These are phyloP conservation scores for Amphimedon queenslandica DNA, from an alignment of 37 sponge, comb jelly and placozoan species.

Conservation along the genomic window DNA sequence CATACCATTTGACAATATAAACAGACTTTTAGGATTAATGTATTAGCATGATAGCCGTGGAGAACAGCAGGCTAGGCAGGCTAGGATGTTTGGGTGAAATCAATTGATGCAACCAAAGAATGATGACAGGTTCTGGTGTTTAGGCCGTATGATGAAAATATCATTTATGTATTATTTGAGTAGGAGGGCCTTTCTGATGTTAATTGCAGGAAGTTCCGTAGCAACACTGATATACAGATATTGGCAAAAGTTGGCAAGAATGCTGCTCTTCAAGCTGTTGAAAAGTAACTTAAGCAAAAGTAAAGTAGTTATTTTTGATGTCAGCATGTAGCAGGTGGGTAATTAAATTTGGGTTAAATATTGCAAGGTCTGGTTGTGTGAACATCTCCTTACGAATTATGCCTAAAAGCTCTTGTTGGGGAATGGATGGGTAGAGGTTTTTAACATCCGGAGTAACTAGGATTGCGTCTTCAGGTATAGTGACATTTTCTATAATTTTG, in stretches of 20 bases:
- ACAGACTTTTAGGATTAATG: too few relatives aligned
- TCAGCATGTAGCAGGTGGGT: slow-evolving; percentile 6
- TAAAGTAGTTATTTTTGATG: too few relatives aligned
- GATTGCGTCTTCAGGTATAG: not conserved
- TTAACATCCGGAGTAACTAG: not conserved
- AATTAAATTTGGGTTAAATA: not conserved
- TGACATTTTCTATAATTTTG: not conserved
- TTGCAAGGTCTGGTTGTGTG: not conserved
- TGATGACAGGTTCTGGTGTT: not conserved
- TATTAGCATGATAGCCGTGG: too few relatives aligned
- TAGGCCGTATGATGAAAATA: slow-evolving; percentile 35
- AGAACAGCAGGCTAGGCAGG: too few relatives aligned
- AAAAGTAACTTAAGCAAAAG: too few relatives aligned
- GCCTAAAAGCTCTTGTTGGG: not conserved
- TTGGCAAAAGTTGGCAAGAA: too few relatives aligned
- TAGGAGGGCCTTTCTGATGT: slow-evolving; percentile 10
- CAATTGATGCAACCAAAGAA: not conserved
- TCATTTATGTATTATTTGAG: slow-evolving; percentile 35
- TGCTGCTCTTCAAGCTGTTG: too few relatives aligned
- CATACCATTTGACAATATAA: too few relatives aligned
- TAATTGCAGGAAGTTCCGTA: not conserved
- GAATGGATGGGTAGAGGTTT: not conserved
- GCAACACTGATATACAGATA: slow-evolving; percentile 10
- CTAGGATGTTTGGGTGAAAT: slow-evolving; percentile 8
- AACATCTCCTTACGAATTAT: not conserved